Evolutionary conservation across 2,888 invertebrate species (phyloP).

Genomic region (Cephonodes hylas): DNA sequence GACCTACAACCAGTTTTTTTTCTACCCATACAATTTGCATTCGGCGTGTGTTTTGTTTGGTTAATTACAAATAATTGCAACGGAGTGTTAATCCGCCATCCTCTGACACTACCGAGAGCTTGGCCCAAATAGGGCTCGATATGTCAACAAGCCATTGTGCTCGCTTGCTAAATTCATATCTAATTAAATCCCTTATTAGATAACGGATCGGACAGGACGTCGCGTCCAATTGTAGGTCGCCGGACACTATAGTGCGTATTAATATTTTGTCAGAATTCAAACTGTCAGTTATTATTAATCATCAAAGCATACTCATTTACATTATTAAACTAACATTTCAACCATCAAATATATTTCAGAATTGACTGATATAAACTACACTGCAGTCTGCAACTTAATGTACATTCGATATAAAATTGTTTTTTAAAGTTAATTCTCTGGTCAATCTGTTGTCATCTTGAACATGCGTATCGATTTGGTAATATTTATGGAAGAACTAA

Average conservation of each 20-base stretch:
- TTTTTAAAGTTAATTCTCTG: too few species aligned
- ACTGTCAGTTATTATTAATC: background rate
- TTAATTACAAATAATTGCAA: background rate
- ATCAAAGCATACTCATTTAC: too few species aligned
- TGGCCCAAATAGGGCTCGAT: background rate
- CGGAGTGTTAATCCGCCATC: background rate
- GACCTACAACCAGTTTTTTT: too few species aligned
- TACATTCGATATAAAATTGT: too few species aligned
- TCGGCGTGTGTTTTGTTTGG: background rate
- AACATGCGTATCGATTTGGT: too few species aligned
- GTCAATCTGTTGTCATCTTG: too few species aligned
- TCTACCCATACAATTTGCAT: too few species aligned
- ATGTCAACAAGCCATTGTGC: background rate
- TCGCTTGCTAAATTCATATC: background rate
- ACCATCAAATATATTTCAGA: too few species aligned
- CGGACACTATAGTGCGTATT: background rate
- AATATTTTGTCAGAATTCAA: background rate
- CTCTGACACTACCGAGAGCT: background rate
- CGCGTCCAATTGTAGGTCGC: background rate
- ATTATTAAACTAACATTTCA: too few species aligned
- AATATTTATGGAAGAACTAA: too few species aligned
- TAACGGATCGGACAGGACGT: background rate
- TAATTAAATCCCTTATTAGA: slow-evolving; percentile 8
- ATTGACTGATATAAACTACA: too few species aligned
- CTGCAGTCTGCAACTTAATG: too few species aligned